phyloP scores from a whole-genome alignment of 2,113 vertebrate species.

The Lagenorhynchus albirostris region DNA sequence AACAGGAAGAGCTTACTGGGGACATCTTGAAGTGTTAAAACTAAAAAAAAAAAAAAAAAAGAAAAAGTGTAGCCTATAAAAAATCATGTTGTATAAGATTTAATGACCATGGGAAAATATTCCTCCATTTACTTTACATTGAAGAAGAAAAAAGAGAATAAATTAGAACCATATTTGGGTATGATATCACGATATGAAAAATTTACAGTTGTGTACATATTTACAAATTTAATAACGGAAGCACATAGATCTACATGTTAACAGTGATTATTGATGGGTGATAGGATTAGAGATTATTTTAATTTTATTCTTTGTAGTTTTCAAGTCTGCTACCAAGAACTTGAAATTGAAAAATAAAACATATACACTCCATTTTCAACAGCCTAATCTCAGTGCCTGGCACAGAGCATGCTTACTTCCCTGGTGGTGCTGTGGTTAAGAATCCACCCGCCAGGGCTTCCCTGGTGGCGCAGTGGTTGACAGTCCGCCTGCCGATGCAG shows the following conservation, averaged over 20 bases:
- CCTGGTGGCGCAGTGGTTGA: no score
- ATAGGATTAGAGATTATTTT: background rate
- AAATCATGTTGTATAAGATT: background rate
- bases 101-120: background rate
- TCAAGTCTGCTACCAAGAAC: background rate
- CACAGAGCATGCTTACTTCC: background rate
- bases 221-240: background rate
- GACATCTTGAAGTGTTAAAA: background rate
- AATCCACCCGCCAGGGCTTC: no score
- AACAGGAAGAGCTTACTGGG: background rate
- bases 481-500: no score
- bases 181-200: background rate
- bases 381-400: background rate
- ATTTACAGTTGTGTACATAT: background rate
- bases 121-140: background rate
- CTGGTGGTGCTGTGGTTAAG: no score
- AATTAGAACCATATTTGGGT: background rate
- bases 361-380: background rate
- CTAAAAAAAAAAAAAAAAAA: background rate
- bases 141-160: background rate
- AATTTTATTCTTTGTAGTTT: background rate
- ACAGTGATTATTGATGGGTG: background rate
- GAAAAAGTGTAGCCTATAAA: background rate
- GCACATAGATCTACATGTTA: background rate
- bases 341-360: conserved; percentile 28